phyloP scores from a whole-genome alignment of 2,888 invertebrate genomes.

The Ormyrus pomaceus region DNA sequence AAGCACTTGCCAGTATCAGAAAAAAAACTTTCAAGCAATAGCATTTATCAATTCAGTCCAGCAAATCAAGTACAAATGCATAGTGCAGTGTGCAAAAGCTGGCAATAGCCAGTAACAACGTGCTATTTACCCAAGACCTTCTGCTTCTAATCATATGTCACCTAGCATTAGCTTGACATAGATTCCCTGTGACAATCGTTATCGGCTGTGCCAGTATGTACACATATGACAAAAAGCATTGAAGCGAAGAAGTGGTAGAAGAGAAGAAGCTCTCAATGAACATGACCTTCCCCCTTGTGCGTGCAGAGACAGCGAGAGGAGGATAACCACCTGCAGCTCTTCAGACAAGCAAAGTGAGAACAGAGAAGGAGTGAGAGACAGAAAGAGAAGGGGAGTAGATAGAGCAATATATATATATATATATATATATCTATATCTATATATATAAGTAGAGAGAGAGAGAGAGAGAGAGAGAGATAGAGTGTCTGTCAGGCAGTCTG shows the following conservation, averaged over 20 bases:
- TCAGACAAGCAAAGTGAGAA: conserved; percentile 42
- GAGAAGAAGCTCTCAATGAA: conserved; percentile 44
- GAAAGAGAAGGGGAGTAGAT: not conserved
- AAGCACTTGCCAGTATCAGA: not conserved
- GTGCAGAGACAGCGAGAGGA: conserved; percentile 31
- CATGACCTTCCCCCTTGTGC: conserved; percentile 45
- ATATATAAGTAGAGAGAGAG: not conserved
- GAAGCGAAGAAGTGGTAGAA: conserved; percentile 34
- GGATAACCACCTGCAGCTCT: conserved; percentile 52
- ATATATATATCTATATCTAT: too few relatives aligned
- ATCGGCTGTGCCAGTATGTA: conserved; percentile 29
- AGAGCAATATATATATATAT: too few relatives aligned
- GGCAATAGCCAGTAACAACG: conserved; percentile 15
- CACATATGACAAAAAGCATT: conserved; percentile 37
- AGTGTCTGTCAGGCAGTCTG: too few relatives aligned
- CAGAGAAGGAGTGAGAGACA: conserved; percentile 18
- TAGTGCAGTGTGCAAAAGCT: conserved; percentile 19
- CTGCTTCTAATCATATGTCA: conserved; percentile 23
- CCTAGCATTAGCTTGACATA: conserved; percentile 36
- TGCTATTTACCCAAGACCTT: conserved; percentile 42
- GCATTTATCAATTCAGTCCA: not conserved
- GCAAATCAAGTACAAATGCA: conserved; percentile 27
- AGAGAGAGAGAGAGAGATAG: conserved; percentile 9
- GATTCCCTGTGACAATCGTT: conserved; percentile 40
- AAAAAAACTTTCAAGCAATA: conserved; percentile 13